Conservation (phyloP, 1,140 invertebrate genomes). For the Heliconius congener region DNA sequence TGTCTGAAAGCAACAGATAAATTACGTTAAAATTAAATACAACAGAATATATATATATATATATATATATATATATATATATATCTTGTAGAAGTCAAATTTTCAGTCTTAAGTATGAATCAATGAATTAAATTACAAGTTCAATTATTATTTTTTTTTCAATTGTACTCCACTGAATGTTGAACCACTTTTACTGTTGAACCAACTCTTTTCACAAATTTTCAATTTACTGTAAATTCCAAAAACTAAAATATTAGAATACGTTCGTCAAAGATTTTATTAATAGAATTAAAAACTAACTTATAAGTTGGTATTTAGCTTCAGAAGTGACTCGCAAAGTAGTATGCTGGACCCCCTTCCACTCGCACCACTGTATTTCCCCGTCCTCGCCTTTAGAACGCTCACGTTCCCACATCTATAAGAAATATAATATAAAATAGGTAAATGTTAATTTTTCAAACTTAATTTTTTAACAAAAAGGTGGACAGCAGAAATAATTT, state of each 20-base stretch:
- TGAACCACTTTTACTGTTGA: background rate
- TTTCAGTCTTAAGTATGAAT: background rate
- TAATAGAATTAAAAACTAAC: constrained; percentile 43
- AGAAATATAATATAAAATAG: background rate
- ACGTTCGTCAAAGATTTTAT: no score
- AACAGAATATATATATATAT: no score
- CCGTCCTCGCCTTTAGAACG: constrained; percentile 88
- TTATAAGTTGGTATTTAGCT: constrained; percentile 94
- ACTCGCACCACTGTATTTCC: constrained; percentile 93
- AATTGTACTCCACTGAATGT: background rate
- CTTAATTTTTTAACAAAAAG: no score
- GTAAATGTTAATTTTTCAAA: no score
- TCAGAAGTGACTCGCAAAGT: constrained; percentile 95
- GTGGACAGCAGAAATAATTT: no score
- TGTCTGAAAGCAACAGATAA: constrained; percentile 76
- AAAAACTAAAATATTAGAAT: no score
- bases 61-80: no score
- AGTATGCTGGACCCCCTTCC: constrained; percentile 93
- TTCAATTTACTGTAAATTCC: no score
- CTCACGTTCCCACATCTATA: constrained; percentile 90
- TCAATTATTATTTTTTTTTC: no score
- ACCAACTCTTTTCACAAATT: background rate
- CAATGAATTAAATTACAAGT: background rate
- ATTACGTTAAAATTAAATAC: background rate
- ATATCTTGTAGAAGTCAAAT: background rate